A percentile compares a stretch with the other conserved stretches of the same genome.
Conservation (phyloP, 2,888 invertebrate species). For the Temnothorax rugatulus region DNA sequence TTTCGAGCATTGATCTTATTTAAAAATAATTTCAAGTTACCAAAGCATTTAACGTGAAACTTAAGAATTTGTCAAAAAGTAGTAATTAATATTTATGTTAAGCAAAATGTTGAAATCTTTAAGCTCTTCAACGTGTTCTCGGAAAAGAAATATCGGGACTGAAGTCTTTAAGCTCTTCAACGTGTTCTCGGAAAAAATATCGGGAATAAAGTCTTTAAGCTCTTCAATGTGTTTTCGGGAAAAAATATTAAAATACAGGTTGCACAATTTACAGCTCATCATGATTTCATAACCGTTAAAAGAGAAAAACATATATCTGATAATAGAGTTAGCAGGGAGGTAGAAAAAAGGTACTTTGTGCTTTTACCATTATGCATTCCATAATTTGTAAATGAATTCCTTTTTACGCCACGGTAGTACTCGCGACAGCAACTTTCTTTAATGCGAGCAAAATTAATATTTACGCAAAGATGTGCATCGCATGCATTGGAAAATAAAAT, state of each 20-base stretch:
- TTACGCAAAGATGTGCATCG: background rate
- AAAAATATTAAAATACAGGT: slow-evolving; percentile 10
- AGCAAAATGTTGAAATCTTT: background rate
- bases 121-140: background rate
- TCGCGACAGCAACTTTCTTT: background rate
- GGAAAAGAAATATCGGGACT: background rate
- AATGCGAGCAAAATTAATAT: slow-evolving; percentile 15
- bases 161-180: background rate
- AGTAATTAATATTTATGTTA: background rate
- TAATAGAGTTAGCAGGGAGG: background rate
- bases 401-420: background rate
- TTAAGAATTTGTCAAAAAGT: background rate
- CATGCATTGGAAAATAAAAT: slow-evolving; percentile 7
- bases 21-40: background rate
- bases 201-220: background rate
- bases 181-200: background rate
- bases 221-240: background rate
- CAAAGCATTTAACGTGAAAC: background rate
- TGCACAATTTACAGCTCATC: background rate
- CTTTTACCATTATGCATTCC: slow-evolving; percentile 1
- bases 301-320: background rate
- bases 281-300: slow-evolving; percentile 3
- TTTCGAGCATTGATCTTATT: background rate
- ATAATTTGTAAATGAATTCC: slow-evolving; percentile 10
- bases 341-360: background rate